These are phyloP conservation scores for Harmothoe impar DNA, from an alignment of 2,888 invertebrate genomes.

Conservation along the genomic window DNA sequence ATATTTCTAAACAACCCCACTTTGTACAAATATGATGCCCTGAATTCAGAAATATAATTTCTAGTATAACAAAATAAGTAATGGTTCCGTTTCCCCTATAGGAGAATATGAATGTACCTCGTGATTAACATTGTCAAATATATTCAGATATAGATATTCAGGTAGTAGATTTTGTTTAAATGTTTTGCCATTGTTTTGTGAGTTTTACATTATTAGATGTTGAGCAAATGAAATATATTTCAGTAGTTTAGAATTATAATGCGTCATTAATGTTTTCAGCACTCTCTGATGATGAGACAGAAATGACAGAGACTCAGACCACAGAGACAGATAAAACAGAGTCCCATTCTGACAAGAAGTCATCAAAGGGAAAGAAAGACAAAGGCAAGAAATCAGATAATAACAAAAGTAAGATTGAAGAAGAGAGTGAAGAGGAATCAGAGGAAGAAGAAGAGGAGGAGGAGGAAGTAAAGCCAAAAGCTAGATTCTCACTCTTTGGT, in stretches of 20 bases:
- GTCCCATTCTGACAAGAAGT: constrained; percentile 1
- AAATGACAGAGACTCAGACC: constrained; percentile 14
- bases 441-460: constrained; percentile 56
- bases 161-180: too few species aligned
- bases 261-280: constrained; percentile 44
- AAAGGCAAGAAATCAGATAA: constrained; percentile 20
- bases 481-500: constrained; percentile 22
- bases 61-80: too few species aligned
- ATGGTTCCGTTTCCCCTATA: too few species aligned
- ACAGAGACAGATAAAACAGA: constrained; percentile 41
- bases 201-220: too few species aligned
- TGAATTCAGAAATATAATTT: too few species aligned
- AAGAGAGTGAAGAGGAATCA: constrained; percentile 50
- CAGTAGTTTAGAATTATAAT: background rate
- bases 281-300: constrained; percentile 28
- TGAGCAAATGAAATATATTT: too few species aligned
- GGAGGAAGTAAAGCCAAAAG: constrained; percentile 36
- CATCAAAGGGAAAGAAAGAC: background rate
- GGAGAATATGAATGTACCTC: too few species aligned
- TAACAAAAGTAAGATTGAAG: constrained; percentile 25
- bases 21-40: too few species aligned
- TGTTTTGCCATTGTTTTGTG: too few species aligned
- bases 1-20: too few species aligned
- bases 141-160: too few species aligned
- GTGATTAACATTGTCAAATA: too few species aligned